Percentiles rank a stretch among this genome's conserved stretches.
These are phyloP conservation scores for Campoplex nolae DNA, from an alignment of 2,888 invertebrate genomes.

Conservation along the genomic window DNA sequence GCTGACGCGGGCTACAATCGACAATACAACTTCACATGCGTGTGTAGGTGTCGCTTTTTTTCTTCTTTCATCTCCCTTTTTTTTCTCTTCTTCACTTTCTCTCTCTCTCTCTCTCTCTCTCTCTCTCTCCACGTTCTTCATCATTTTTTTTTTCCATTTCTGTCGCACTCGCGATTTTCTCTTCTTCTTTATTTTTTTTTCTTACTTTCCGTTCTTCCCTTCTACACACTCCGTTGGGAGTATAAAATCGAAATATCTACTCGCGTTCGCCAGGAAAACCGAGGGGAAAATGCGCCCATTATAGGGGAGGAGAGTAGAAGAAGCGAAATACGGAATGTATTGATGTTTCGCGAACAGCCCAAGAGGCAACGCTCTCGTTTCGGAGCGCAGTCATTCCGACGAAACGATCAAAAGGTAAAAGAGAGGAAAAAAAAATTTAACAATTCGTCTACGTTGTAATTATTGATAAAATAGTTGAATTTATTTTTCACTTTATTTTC, in stretches of 20 bases:
- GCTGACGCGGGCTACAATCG: background rate
- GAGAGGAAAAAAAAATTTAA: background rate
- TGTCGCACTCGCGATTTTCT: background rate
- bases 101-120: background rate
- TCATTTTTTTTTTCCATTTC: background rate
- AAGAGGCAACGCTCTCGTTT: constrained; percentile 25
- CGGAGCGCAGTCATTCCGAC: constrained; percentile 29
- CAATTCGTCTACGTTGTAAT: background rate
- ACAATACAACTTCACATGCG: constrained; percentile 23
- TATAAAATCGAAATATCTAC: constrained; percentile 49
- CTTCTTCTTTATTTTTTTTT: background rate
- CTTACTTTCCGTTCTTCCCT: background rate
- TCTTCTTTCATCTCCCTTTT: background rate
- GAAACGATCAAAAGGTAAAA: constrained; percentile 1
- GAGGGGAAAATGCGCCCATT: constrained; percentile 18
- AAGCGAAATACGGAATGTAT: constrained; percentile 56
- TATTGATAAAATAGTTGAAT: background rate
- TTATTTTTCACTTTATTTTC: background rate
- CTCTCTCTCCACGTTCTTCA: background rate
- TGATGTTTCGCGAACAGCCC: constrained; percentile 51
- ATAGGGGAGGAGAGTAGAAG: background rate
- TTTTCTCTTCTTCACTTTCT: background rate
- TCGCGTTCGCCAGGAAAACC: constrained; percentile 18
- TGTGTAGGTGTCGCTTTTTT: background rate
- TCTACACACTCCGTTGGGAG: constrained; percentile 1